Evolutionary conservation across 2,797 vertebrate species (phyloP), one percentile per base, ranked within the genome.

Genomic region (Ataeniobius toweri): DNA sequence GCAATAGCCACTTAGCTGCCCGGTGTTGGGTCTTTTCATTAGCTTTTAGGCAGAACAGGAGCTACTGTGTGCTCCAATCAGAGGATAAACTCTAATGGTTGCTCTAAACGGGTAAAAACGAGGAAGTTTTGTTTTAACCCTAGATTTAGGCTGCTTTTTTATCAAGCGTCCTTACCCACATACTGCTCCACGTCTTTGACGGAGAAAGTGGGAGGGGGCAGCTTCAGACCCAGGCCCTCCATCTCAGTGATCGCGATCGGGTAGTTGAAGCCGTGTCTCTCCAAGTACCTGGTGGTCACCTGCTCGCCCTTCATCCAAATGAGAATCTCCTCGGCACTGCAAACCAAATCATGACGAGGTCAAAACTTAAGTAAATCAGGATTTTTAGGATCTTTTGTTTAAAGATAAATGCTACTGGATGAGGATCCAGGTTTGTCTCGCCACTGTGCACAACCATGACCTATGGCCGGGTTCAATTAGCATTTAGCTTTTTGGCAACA

Each of bases 171-270:
- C 97, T 95, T 95, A 99, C 98, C 98, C 75, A 99, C 98, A 79
- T 98, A 98, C 84, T 94, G 97, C 94, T 99, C 97, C 94, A 99
- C 98, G 82, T 99, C 97, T 91, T 89, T 95, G 86, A 99, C 97
- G 0, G 97, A 97, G 91, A 99, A 99, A 14, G 96, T 94, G 14
- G 96, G 90, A 0, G 95, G 90, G 20, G 98, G 98, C 58, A 99
- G 96, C 85, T 95, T 96, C 85, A 99, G 97, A 28, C 98, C 98
- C 72, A 99, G 94, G 39, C 95, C 98, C 77, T 99, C 98, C 95
- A 97, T 95, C 86, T 97, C 97, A 2, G 97, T 92, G 89, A 99
- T 94, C 82, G 90, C 93, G 67, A 99, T 97, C 76, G 98, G 98
- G 88, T 97, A 96, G 83, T 95, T 96, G 92, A 99, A 99, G 80